Base-by-base conservation (phyloP, 2,113 vertebrate genomes). In the Nesogale talazaci region DNA sequence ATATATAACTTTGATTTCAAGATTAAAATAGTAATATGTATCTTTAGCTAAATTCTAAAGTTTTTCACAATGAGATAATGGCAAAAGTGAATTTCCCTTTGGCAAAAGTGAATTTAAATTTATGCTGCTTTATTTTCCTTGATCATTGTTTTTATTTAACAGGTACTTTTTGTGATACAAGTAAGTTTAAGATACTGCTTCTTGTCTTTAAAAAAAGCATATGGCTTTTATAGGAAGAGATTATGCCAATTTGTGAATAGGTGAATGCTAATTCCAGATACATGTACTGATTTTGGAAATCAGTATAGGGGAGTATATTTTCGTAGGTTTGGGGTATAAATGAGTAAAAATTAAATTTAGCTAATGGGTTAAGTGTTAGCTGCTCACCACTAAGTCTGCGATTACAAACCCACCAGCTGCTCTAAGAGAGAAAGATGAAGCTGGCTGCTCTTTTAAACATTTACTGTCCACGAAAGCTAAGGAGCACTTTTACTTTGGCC, bases 51-150 rank as follows among this genome's bases (percentile, higher is more conserved):
- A 34, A 65, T 63, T 83, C 25, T 81, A 31, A 80, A 84, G 40
- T 38, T 90, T 89, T 92, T 94, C 40, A 82, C 90, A 36, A 42
- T 65, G 4, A 87, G 88, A 46, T 11, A 91, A 11, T 81, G 94
- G 87, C 23, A 75, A 89, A 93, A 82, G n/a, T 91, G 23, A 76
- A 61, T 89, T 92, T 92, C 83, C 7, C 6, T 6, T 89, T 96
- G 94, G 87, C 23, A 75, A 89, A 93, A 82, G n/a, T 91, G 23
- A 76, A 61, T 89, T 92, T 92, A 78, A 63, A 63, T 65, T 83
- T 93, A 89, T 1, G 9, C 61, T 77, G 1, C 72, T 82, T 84
- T 90, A 29, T 92, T 88, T 85, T 76, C 36, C 17, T n/a, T 77
- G 59, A 82, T 36, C 8, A 72, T 19, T 91, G 77, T 91, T 92